Conservation (phyloP, 64 coral and sea anemone genomes). For the Stichodactyla mertensii region DNA sequence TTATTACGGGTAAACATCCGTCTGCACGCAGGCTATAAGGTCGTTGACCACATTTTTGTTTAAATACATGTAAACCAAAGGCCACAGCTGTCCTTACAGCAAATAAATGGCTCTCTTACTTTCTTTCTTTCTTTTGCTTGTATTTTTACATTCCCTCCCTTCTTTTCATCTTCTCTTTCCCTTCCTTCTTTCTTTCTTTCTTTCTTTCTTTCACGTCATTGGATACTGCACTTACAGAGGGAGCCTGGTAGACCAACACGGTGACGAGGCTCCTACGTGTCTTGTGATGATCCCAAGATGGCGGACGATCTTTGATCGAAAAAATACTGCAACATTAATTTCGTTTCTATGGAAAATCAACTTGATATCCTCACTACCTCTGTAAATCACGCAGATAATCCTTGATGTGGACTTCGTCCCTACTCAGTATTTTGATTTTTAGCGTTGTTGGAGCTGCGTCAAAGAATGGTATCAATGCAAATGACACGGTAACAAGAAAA, state of each 20-base stretch:
- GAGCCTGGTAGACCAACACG: background rate
- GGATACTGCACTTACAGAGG: no score
- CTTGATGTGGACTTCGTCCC: background rate
- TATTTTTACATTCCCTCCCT: no score
- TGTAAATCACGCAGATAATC: background rate
- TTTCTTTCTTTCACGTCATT: no score
- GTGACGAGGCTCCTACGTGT: background rate
- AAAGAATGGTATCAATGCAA: conserved; percentile 1
- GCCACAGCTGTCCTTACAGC: no score
- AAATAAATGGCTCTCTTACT: no score
- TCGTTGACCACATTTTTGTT: no score
- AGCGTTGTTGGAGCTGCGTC: background rate
- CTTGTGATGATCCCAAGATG: background rate
- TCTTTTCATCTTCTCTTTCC: no score
- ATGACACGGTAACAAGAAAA: background rate
- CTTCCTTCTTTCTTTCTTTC: no score
- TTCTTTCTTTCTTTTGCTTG: no score
- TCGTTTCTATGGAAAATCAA: background rate
- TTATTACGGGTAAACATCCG: no score
- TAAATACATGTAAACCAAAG: no score
- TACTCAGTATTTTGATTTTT: conserved; percentile 11
- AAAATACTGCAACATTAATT: background rate
- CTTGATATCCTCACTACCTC: background rate
- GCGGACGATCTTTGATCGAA: background rate
- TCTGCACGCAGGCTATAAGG: no score